Percentiles rank a stretch among this genome's conserved stretches.
These are phyloP conservation scores for Ictalurus punctatus DNA, from an alignment of 2,113 vertebrate species.

Conservation along the genomic window DNA sequence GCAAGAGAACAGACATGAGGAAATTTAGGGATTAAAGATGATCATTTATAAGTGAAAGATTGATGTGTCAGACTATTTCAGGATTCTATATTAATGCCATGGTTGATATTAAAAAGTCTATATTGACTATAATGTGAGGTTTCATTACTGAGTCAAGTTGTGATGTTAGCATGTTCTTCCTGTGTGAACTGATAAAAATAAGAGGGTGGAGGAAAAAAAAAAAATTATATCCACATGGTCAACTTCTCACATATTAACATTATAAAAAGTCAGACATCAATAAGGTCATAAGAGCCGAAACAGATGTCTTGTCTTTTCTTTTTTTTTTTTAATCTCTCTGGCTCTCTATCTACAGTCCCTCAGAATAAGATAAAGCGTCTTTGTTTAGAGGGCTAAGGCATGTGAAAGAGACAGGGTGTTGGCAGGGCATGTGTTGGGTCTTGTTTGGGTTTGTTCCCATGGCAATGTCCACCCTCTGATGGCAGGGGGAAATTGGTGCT, in stretches of 20 bases:
- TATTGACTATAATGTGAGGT: background rate
- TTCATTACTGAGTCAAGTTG: background rate
- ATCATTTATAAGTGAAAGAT: background rate
- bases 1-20: background rate
- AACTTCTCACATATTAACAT: background rate
- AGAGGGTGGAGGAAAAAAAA: background rate
- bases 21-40: background rate
- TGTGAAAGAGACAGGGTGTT: constrained; percentile 35
- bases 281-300: constrained; percentile 11
- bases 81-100: too few species aligned
- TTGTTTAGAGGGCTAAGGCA: constrained; percentile 38
- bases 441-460: constrained; percentile 74
- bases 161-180: constrained; percentile 24
- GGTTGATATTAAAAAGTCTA: background rate
- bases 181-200: background rate
- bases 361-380: constrained; percentile 52
- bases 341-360: constrained; percentile 25
- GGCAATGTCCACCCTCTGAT: constrained; percentile 51
- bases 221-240: background rate
- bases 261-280: constrained; percentile 4
- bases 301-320: background rate
- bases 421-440: constrained; percentile 62
- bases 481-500: constrained; percentile 42
- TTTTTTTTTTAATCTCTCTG: background rate
- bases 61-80: background rate